Percentiles rank a stretch among this genome's conserved stretches.
Evolutionary conservation across 1,140 invertebrate species (phyloP).

Genomic region (Drosophila nebulosa): DNA sequence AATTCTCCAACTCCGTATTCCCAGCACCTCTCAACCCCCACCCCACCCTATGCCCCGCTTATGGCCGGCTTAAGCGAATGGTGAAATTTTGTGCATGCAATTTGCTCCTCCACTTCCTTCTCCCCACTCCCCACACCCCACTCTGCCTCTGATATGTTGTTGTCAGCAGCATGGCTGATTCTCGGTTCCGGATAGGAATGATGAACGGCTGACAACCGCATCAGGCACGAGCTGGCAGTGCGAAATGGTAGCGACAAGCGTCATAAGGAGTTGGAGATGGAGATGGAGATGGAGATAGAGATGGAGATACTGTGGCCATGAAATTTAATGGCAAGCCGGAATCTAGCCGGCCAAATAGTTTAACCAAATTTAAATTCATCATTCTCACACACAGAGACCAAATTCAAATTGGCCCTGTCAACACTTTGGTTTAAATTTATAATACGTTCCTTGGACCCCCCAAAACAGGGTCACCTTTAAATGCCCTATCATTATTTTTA

Average conservation of each 20-base stretch:
- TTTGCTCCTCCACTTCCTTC: constrained; percentile 33
- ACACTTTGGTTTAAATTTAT: constrained; percentile 39
- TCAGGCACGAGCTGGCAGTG: constrained; percentile 8
- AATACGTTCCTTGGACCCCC: background rate
- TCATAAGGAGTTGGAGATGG: constrained; percentile 37
- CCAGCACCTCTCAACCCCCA: background rate
- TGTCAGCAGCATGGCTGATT: constrained; percentile 15
- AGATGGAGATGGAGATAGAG: no score
- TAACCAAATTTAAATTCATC: constrained; percentile 69
- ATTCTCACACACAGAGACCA: constrained; percentile 45
- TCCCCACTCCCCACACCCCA: background rate
- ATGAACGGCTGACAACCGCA: constrained; percentile 67
- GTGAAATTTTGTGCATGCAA: constrained; percentile 60
- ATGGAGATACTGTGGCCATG: constrained; percentile 64
- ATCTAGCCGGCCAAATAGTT: constrained; percentile 58
- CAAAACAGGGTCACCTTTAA: background rate
- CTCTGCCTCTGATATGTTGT: constrained; percentile 31
- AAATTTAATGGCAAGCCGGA: constrained; percentile 66
- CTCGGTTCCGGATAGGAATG: constrained; percentile 37
- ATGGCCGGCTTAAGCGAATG: constrained; percentile 43
- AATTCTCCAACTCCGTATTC: constrained; percentile 5
- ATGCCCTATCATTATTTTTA: constrained; percentile 47
- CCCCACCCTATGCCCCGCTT: background rate
- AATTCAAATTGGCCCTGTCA: constrained; percentile 66
- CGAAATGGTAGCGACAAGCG: constrained; percentile 41